phyloP scores from a whole-genome alignment of 2,113 vertebrate species.

The Indicator indicator region DNA sequence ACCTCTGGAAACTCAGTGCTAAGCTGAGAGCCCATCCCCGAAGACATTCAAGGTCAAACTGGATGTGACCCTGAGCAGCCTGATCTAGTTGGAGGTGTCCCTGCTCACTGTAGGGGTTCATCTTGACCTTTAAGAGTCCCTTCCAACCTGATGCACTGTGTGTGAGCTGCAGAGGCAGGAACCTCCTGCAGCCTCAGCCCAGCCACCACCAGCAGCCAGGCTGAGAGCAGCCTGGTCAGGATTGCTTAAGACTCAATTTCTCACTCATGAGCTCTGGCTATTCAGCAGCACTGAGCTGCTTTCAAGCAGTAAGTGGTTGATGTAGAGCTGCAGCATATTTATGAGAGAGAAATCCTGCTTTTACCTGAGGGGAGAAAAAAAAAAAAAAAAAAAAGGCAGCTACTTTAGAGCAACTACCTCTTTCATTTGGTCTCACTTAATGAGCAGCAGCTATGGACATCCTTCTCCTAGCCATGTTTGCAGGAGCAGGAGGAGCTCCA shows the following conservation, averaged over 20 bases:
- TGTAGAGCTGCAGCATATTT: not conserved
- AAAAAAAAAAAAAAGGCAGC: not conserved
- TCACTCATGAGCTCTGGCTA: not conserved
- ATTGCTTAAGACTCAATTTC: not conserved
- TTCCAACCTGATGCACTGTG: too few species aligned
- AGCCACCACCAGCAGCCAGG: not conserved
- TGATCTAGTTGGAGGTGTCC: too few species aligned
- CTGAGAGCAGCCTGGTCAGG: not conserved
- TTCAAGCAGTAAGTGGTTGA: slow-evolving; percentile 29
- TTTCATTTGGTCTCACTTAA: slow-evolving; percentile 3
- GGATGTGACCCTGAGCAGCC: too few species aligned
- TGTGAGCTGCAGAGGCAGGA: not conserved
- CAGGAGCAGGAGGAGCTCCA: not conserved
- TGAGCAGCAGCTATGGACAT: not conserved
- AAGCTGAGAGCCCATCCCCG: too few species aligned
- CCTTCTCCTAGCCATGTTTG: not conserved
- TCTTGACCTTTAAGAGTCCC: too few species aligned
- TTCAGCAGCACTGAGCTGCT: not conserved
- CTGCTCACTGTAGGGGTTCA: too few species aligned
- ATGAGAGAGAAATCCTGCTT: slow-evolving; percentile 16
- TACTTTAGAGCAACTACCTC: not conserved
- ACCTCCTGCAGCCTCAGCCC: not conserved
- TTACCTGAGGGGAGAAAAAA: not conserved
- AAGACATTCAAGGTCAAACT: too few species aligned
- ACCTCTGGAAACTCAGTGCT: not conserved